Evolutionary conservation across 2,888 invertebrate genomes (phyloP).

Genomic region (Drosophila antonietae): DNA sequence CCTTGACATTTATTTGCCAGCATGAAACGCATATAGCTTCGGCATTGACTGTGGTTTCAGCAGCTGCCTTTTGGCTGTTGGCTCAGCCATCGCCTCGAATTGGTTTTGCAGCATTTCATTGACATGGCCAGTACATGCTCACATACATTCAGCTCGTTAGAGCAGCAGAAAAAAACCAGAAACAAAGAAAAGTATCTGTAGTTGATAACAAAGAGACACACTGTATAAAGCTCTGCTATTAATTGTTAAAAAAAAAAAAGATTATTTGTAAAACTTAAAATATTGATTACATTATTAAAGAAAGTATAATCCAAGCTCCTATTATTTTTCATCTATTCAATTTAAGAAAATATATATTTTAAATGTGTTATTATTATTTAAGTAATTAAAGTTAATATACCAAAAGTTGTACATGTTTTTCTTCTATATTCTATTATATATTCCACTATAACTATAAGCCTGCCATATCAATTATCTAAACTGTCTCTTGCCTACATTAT

Average conservation of each 20-base stretch:
- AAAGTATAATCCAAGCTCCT: no score
- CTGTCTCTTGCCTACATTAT: background rate
- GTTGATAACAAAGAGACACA: background rate
- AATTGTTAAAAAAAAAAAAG: no score
- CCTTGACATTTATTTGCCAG: conserved; percentile 69
- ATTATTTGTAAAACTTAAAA: no score
- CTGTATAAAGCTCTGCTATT: background rate
- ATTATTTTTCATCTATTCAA: no score
- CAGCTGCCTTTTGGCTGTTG: background rate
- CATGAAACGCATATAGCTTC: conserved; percentile 22
- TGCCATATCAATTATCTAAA: no score
- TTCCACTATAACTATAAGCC: no score
- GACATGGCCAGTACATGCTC: conserved; percentile 28
- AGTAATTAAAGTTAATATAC: no score
- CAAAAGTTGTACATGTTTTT: no score
- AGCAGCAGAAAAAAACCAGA: conserved; percentile 12
- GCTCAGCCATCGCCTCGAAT: conserved; percentile 26
- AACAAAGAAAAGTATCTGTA: background rate
- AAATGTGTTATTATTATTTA: no score
- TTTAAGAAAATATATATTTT: no score
- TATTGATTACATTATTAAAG: no score
- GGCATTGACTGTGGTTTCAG: conserved; percentile 21
- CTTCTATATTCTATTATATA: no score
- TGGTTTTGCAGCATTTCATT: conserved; percentile 39
- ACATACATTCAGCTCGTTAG: conserved; percentile 54